A percentile compares a stretch with the other conserved stretches of the same genome.
These are phyloP conservation scores for Aplodontia rufa DNA, from an alignment of 2,113 vertebrate genomes.

Conservation along the genomic window DNA sequence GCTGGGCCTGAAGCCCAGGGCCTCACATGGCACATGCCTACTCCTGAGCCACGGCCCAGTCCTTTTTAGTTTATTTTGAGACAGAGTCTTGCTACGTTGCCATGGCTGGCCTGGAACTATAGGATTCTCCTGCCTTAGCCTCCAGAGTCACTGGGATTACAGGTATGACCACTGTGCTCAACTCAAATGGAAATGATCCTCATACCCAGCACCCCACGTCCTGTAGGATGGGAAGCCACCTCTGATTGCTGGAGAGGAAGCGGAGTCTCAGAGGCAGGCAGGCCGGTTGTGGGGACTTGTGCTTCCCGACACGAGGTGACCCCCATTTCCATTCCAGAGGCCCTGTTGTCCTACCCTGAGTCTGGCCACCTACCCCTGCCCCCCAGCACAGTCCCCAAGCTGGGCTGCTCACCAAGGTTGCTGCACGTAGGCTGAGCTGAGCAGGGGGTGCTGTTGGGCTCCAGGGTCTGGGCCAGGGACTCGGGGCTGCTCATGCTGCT, in stretches of 20 bases:
- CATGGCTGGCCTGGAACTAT: not conserved
- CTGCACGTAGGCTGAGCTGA: constrained; percentile 51
- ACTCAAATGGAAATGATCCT: not conserved
- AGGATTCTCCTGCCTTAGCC: not conserved
- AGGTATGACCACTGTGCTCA: not conserved
- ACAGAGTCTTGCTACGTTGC: not conserved
- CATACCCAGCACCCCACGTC: no score
- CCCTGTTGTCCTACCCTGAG: not conserved
- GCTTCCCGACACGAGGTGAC: not conserved
- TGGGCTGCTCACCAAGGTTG: constrained; percentile 77
- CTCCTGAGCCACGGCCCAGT: no score
- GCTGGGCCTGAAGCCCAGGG: no score
- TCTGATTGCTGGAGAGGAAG: not conserved
- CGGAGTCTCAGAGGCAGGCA: not conserved
- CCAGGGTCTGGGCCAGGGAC: not conserved
- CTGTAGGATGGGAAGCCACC: not conserved
- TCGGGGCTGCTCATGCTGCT: not conserved
- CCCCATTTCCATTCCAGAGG: not conserved
- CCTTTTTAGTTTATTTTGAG: no score
- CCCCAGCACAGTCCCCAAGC: rapidly evolving
- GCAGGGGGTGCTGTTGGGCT: rapidly evolving
- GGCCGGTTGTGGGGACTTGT: not conserved
- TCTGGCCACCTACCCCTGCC: not conserved
- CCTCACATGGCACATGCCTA: no score
- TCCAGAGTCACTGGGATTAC: not conserved